These are phyloP conservation scores for Rhea pennata DNA, from an alignment of 2,113 vertebrate species.

Conservation along the genomic window DNA sequence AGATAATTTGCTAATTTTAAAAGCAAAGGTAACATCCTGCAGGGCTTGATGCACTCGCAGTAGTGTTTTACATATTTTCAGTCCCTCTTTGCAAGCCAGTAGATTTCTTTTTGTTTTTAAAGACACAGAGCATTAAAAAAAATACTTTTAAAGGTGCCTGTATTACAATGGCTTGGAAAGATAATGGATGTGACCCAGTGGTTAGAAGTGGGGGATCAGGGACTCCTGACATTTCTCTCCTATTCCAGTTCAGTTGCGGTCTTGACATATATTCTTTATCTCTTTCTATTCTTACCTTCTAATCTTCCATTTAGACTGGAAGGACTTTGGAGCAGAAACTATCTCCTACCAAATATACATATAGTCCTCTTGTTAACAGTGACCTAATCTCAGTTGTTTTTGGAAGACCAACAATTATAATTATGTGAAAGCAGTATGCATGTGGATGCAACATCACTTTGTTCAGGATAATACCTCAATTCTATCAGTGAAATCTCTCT, in stretches of 20 bases:
- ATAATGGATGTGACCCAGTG: neutral
- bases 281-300: neutral
- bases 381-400: neutral
- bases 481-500: slow-evolving; percentile 41
- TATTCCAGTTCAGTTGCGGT: neutral
- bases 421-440: slow-evolving; percentile 48
- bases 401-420: slow-evolving; percentile 49
- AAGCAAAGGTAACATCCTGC: neutral
- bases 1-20: neutral
- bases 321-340: neutral
- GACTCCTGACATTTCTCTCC: neutral
- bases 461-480: slow-evolving; percentile 64
- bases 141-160: neutral
- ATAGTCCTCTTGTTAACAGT: neutral
- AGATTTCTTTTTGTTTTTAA: neutral
- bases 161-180: neutral
- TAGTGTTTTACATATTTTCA: neutral
- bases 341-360: accelerated
- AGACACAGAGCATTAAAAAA: neutral
- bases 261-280: neutral
- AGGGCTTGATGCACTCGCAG: neutral
- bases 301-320: neutral
- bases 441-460: slow-evolving; percentile 53
- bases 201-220: neutral
- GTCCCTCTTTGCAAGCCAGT: neutral